Conservation (phyloP, 2,113 vertebrate species). For the Lethenteron camtschaticum region DNA sequence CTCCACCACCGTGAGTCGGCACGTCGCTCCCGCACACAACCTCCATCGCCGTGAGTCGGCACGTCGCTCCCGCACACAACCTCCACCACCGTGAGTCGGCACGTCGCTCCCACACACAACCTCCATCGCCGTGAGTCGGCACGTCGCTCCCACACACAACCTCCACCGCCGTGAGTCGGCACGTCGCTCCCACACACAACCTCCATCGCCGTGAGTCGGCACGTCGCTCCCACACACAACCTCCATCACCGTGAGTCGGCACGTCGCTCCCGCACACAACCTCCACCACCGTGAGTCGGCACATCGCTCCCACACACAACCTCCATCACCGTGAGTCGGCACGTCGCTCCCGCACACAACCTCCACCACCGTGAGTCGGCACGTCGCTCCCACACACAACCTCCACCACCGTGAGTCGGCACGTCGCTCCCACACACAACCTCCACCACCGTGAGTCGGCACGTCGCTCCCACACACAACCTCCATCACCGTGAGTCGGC, state of each 20-base stretch:
- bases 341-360: too few relatives aligned
- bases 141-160: too few relatives aligned
- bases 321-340: conserved; percentile 38
- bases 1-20: conserved; percentile 37
- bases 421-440: too few relatives aligned
- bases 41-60: conserved; percentile 38
- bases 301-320: too few relatives aligned
- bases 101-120: too few relatives aligned
- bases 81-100: conserved; percentile 38
- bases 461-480: too few relatives aligned
- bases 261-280: too few relatives aligned
- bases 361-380: conserved; percentile 38
- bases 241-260: conserved; percentile 38
- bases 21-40: too few relatives aligned
- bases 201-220: conserved; percentile 37
- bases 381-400: too few relatives aligned
- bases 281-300: conserved; percentile 38
- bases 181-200: too few relatives aligned
- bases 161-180: conserved; percentile 38
- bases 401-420: conserved; percentile 38
- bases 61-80: too few relatives aligned
- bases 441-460: conserved; percentile 38
- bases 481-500: conserved; percentile 38
- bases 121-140: conserved; percentile 38
- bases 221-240: too few relatives aligned